A percentile compares a stretch with the other conserved stretches of the same genome.
phyloP scores from a whole-genome alignment of 2,888 invertebrate genomes.

The Ernsta delagoae region DNA sequence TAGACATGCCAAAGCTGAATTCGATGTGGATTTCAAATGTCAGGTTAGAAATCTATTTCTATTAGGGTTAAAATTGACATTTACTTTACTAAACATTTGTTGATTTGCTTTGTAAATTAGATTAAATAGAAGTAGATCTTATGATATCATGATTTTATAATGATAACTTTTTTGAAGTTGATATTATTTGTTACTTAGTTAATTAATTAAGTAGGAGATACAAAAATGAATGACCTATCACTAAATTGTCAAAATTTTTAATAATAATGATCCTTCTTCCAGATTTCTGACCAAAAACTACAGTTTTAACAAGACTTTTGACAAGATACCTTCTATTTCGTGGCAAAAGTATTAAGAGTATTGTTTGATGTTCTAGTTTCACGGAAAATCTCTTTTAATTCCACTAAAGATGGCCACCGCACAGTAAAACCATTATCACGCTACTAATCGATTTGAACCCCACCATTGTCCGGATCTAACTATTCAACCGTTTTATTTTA shows the following conservation, averaged over 20 bases:
- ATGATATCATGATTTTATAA: no score
- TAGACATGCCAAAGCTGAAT: not conserved
- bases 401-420: conserved; percentile 43
- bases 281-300: no score
- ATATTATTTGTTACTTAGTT: no score
- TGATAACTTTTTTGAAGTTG: no score
- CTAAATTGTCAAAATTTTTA: no score
- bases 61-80: conserved; percentile 15
- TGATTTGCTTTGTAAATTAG: conserved; percentile 14
- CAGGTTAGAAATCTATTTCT: conserved; percentile 21
- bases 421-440: conserved; percentile 67
- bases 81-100: conserved; percentile 1
- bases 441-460: conserved; percentile 81
- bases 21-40: conserved; percentile 13
- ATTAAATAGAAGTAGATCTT: no score
- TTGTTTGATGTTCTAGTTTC: not conserved
- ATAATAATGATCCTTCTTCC: no score
- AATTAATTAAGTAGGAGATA: no score
- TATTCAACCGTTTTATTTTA: conserved; percentile 80
- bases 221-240: no score
- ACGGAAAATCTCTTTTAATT: not conserved
- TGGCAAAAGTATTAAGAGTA: no score
- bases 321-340: no score
- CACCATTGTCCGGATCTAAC: conserved; percentile 66
- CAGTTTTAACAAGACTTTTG: no score